phyloP scores from a whole-genome alignment of 2,113 vertebrate genomes.

The Gymnarchus niloticus region DNA sequence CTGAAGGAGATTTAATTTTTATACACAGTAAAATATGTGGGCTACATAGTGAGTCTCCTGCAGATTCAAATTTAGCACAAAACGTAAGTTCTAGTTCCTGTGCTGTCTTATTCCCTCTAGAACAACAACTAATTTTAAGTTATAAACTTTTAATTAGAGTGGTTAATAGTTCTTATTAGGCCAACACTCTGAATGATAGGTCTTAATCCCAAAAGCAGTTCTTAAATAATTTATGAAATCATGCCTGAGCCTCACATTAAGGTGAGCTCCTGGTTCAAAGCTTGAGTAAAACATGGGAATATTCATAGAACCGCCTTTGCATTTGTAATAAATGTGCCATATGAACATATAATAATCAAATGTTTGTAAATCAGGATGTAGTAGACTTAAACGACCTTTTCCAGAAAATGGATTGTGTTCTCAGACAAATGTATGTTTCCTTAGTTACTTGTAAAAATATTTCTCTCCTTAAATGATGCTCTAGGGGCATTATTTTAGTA shows the following conservation, averaged over 20 bases:
- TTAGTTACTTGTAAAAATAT: too few species aligned
- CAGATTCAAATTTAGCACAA: neutral
- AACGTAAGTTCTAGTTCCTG: neutral
- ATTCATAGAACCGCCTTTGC: slow-evolving; percentile 35
- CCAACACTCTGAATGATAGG: slow-evolving; percentile 33
- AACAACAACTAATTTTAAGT: neutral
- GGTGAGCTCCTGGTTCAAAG: slow-evolving; percentile 23
- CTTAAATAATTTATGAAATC: slow-evolving; percentile 48
- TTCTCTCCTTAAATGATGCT: neutral
- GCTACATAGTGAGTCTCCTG: neutral
- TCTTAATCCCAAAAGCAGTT: slow-evolving; percentile 11
- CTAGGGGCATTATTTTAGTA: neutral
- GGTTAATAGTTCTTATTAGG: slow-evolving; percentile 11
- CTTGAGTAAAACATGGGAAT: slow-evolving; percentile 30
- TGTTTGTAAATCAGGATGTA: slow-evolving; percentile 34
- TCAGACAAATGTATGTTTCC: neutral
- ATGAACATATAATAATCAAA: slow-evolving; percentile 42
- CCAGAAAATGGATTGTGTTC: neutral
- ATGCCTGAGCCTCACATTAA: slow-evolving; percentile 8
- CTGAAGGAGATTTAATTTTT: too few species aligned
- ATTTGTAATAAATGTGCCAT: slow-evolving; percentile 36
- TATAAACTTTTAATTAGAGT: neutral
- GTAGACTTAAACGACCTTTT: slow-evolving; percentile 15
- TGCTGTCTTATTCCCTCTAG: neutral
- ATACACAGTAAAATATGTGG: neutral